Evolutionary conservation across 2,113 vertebrate species (phyloP), one percentile per base, ranked within the genome.

Genomic region (Neopipo cinnamomea): DNA sequence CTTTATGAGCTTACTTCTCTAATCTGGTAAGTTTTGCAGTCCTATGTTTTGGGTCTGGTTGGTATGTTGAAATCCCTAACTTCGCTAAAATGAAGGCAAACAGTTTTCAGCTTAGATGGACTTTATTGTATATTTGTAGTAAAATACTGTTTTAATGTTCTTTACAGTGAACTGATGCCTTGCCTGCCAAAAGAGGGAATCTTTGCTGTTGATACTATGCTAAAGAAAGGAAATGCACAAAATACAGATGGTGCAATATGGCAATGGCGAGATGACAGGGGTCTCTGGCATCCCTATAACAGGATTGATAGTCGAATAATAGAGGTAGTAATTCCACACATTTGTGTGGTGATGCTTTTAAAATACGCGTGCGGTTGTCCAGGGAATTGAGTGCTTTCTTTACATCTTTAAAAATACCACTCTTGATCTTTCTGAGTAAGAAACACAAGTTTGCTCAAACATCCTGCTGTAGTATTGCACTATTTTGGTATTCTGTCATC

Each of bases 291-390:
- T 97, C 99, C 99, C 12, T 99, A 99, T 97, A 99, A 99, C 97
- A 99, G 99, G 95, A 99, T 99, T 85, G 99, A 99, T 96, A 99
- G 99, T 97, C 98, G 99, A 96, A 99, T 99, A 96, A 99, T 99
- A 97, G 99, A 99, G 99, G 99, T 99, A 99, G 85, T 94, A 97
- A 93, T 94, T 97, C 71, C 91, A 95, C 21, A 70, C 72, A 2
- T 24, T 39, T 56, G 16, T 86, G 63, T 59, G 59, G 35, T 81
- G 47, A 67, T 53, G 14, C 56, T 83, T 74, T 96, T 93, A 55
- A 93, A 90, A 87, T 92, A 20, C 17, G 56, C 20, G 4, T 83
- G 63, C 7, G 9, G 88, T 68, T 82, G 13, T 73, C 3, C 16
- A 67, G 55, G 53, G 59, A 63, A 44, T 33, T 31, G 37, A 70